phyloP scores from a whole-genome alignment of 2,113 vertebrate genomes.

The Erythrocercus mccallii region DNA sequence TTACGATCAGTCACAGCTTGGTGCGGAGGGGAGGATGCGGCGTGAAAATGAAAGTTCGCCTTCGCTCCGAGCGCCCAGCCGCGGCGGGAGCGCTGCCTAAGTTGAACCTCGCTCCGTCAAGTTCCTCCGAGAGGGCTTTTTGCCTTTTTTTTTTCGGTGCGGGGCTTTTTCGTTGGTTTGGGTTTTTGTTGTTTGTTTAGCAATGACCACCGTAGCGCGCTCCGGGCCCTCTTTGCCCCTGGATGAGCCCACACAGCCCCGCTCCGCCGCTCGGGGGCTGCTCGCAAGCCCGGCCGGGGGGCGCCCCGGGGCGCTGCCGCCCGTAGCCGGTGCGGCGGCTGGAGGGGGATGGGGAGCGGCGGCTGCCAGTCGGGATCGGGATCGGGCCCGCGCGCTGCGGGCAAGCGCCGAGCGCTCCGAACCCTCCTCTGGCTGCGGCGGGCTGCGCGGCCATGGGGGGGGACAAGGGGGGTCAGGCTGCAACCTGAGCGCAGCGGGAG shows the following conservation, averaged over 20 bases:
- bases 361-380: neutral
- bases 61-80: neutral
- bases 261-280: neutral
- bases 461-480: neutral
- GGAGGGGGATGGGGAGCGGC: neutral
- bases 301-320: neutral
- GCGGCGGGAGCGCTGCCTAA: neutral
- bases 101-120: neutral
- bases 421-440: neutral
- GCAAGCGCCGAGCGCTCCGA: neutral
- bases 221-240: neutral
- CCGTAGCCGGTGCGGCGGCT: neutral
- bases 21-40: neutral
- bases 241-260: neutral
- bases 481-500: neutral
- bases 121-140: neutral
- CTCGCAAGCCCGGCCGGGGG: neutral
- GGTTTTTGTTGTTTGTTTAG: neutral
- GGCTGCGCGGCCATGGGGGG: neutral
- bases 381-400: neutral
- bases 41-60: conserved; percentile 42
- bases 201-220: neutral
- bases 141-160: too few species aligned
- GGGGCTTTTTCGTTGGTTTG: neutral
- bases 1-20: neutral